Evolutionary conservation across 2,797 vertebrate species (phyloP).

Genomic region (Diplodus sargus): DNA sequence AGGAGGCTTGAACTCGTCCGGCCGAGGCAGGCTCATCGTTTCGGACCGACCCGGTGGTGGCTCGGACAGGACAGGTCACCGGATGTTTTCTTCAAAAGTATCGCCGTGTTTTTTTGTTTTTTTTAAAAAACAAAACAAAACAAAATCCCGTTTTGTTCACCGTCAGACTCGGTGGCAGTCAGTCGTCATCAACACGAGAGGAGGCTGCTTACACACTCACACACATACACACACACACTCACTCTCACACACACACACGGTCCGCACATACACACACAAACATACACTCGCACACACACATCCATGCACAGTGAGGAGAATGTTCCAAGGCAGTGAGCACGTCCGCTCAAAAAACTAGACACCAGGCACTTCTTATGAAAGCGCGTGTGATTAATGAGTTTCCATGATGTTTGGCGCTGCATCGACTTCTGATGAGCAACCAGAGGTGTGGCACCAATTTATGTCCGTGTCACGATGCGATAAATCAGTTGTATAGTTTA

Average conservation of each 20-base stretch:
- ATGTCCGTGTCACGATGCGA: background rate
- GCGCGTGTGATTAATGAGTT: constrained; percentile 4
- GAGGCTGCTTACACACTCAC: constrained; percentile 75
- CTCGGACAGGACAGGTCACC: constrained; percentile 64
- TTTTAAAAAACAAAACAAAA: no score
- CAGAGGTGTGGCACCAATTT: accelerated
- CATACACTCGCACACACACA: constrained; percentile 52
- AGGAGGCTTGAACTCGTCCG: constrained; percentile 94
- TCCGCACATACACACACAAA: constrained; percentile 32
- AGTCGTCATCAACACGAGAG: constrained; percentile 82
- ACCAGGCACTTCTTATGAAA: constrained; percentile 54
- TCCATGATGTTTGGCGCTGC: background rate
- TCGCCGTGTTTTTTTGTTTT: constrained; percentile 25
- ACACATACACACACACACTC: constrained; percentile 38
- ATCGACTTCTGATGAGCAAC: background rate
- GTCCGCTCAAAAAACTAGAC: constrained; percentile 87
- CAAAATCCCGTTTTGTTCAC: constrained; percentile 55
- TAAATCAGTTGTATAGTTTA: background rate
- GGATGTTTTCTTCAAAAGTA: constrained; percentile 24
- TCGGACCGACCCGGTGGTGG: constrained; percentile 67
- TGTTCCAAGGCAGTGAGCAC: constrained; percentile 87
- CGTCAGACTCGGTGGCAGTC: constrained; percentile 71
- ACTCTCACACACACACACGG: constrained; percentile 41
- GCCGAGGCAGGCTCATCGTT: constrained; percentile 83
- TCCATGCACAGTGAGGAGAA: constrained; percentile 79